Evolutionary conservation across 2,888 invertebrate genomes (phyloP).

Genomic region (Archaeoteleia sp.): DNA sequence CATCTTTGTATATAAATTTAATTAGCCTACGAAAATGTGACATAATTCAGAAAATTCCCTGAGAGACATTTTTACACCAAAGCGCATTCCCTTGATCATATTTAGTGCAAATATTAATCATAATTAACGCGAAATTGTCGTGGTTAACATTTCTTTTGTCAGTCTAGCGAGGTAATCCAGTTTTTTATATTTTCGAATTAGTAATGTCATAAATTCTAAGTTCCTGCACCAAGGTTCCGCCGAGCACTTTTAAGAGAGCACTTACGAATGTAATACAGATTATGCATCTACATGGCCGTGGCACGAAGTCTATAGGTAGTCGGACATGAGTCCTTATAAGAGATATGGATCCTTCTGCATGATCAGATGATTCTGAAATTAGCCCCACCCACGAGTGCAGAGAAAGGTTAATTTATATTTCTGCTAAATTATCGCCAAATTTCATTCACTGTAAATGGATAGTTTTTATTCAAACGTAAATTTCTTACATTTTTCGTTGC

Average conservation of each 20-base stretch:
- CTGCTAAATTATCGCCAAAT: no score
- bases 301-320: slow-evolving; percentile 7
- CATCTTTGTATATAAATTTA: no score
- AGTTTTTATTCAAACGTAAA: no score
- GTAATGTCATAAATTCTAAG: slow-evolving; percentile 30
- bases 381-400: no score
- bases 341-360: neutral
- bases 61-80: no score
- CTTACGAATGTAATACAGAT: slow-evolving; percentile 39
- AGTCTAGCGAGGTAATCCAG: slow-evolving; percentile 36
- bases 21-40: no score
- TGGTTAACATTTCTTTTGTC: slow-evolving; percentile 6
- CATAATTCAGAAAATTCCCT: no score
- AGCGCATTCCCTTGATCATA: slow-evolving; percentile 12
- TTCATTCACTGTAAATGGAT: no score
- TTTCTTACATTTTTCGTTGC: no score
- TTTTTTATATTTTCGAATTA: slow-evolving; percentile 32
- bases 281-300: slow-evolving; percentile 17
- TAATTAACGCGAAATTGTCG: slow-evolving; percentile 5
- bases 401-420: no score
- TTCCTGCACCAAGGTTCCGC: slow-evolving; percentile 38
- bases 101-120: slow-evolving; percentile 36
- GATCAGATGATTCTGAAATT: no score
- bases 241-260: slow-evolving; percentile 26
- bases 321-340: neutral